Base-by-base conservation (phyloP, 2,888 invertebrate genomes). In the Metellina segmentata region DNA sequence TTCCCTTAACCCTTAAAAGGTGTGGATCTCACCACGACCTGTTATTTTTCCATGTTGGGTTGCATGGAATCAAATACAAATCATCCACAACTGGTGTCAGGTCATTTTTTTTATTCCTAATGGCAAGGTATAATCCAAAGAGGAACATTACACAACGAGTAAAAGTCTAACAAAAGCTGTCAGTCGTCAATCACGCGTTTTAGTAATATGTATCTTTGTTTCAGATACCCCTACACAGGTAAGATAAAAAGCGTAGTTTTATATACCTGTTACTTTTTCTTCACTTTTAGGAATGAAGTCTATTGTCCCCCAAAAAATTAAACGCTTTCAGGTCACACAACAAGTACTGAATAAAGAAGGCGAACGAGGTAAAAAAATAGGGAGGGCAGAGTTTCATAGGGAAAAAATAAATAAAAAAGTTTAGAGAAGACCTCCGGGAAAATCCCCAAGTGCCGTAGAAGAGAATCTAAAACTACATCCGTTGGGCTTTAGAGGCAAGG, bases 401-500 rank as follows among this genome's bases (percentile, higher is more conserved):
- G n/a, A 48, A 81, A 48, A 16, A 71, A 82, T 6, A 71, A 82
- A 51, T 11, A 61, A 61, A 71, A 70, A 49, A 49, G 16, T 52
- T 52, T 19, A 16, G n/a, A 51, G 71, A 7, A 20, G 71, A 72
- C 71, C 82, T 49, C n/a, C 51, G n/a, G 13, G 71, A 51, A 82
- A 82, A 82, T 82, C 52, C 82, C n/a, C 34, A 11, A 52, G 13
- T 13, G 19, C 51, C 49, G 7, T 19, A 13, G 77, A 7, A 49
- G 51, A 49, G 72, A 82, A 71, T 71, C 72, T 52, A 51, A 72
- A 71, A 71, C 52, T 82, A 49, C 70, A 16, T 81, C 20, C 82
- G 49, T 49, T 51, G 71, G 19, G 71, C 49, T 49, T 51, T n/a
- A 72, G 78, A 7, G 19, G 78, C n/a, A 49, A 7, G 52, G 52